Percentiles rank a stretch among this genome's conserved stretches.
Evolutionary conservation across 1,140 invertebrate species (phyloP).

Genomic region (Asbolus verrucosus): DNA sequence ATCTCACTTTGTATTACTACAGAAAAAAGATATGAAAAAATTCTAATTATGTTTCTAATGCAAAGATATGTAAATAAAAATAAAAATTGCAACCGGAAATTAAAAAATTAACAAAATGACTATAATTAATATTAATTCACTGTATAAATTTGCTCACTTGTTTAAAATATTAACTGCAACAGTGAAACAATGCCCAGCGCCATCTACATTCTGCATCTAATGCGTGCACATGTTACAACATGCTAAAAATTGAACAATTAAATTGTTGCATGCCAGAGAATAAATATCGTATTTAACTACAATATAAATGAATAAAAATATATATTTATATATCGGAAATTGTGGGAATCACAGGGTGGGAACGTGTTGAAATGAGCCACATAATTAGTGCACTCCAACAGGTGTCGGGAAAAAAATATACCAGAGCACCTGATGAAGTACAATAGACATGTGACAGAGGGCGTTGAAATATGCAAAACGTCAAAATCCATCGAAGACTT

Average conservation of each 20-base stretch:
- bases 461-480: constrained; percentile 27
- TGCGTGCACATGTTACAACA: too few species aligned
- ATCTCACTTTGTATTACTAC: constrained; percentile 1
- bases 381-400: constrained; percentile 94
- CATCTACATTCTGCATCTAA: constrained; percentile 8
- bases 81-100: constrained; percentile 17
- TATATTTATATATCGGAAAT: too few species aligned
- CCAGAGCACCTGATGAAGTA: constrained; percentile 99
- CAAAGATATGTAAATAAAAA: background rate
- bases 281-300: too few species aligned
- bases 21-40: background rate
- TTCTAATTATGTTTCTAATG: background rate
- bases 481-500: background rate
- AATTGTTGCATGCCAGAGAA: too few species aligned
- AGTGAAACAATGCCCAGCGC: background rate
- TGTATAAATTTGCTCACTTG: background rate
- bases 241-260: too few species aligned
- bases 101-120: constrained; percentile 20
- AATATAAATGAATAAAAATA: too few species aligned
- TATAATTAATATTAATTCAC: constrained; percentile 11
- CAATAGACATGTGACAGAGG: constrained; percentile 89
- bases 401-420: constrained; percentile 88
- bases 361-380: constrained; percentile 63
- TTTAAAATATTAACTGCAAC: background rate
- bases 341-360: too few species aligned